These are phyloP conservation scores for Micronycteris hirsuta DNA, from an alignment of 2,113 vertebrate species.

Conservation along the genomic window DNA sequence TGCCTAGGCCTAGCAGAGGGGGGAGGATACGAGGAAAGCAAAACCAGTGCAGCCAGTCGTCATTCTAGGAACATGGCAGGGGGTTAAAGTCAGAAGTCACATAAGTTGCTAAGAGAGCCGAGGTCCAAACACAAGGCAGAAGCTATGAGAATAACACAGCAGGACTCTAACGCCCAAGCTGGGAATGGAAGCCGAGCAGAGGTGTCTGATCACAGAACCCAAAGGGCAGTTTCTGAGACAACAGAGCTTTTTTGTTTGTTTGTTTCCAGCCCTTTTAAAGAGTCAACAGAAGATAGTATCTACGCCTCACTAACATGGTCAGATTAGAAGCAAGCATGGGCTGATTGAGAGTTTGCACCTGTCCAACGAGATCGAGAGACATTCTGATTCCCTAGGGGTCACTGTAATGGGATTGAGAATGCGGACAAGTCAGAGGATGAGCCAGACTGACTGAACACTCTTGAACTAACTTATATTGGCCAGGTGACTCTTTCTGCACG, in stretches of 20 bases:
- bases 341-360: background rate
- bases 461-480: background rate
- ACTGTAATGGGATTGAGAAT: background rate
- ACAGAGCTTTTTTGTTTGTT: background rate
- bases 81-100: background rate
- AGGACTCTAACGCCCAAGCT: background rate
- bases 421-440: background rate
- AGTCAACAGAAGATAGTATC: background rate
- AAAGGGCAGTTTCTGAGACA: background rate
- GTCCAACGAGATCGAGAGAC: background rate
- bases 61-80: background rate
- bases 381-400: background rate
- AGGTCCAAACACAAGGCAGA: background rate
- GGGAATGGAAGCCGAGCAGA: background rate
- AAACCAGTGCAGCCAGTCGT: background rate
- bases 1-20: background rate
- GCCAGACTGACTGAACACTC: background rate
- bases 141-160: background rate
- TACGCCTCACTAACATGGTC: background rate
- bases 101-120: background rate
- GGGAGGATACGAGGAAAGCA: background rate
- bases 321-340: background rate
- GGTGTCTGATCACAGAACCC: background rate
- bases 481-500: background rate
- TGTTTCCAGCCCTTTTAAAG: constrained; percentile 6